Base-by-base conservation (phyloP, 2,888 invertebrate species). In the Willowsia nigromaculata region DNA sequence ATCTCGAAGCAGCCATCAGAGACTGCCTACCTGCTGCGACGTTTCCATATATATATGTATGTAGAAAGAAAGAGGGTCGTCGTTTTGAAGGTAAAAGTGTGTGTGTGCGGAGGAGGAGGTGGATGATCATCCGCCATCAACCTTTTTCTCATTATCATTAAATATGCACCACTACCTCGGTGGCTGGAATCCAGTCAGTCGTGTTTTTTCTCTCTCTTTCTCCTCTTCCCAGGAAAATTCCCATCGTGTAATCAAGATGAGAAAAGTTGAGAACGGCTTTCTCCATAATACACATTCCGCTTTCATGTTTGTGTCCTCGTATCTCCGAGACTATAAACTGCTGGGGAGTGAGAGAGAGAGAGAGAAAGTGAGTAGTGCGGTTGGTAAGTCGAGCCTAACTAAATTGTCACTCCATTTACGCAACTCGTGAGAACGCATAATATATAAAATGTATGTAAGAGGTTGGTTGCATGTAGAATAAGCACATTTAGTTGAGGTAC, bases 81-180 rank as follows among this genome's bases (percentile, higher is more conserved):
- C 1, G 59, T 13, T 6, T 6, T 50, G 59, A 22, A 4, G 56
- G 5, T 22, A 22, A 4, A 22, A 3, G 22, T 5, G 62, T 62
- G 15, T 27, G 65, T 65, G 65, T 65, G 68, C 18, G 59, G 25
- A 56, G 56, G 25, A 22, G 43, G 56, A 25, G 71, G 71, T 71
- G 71, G 71, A 53, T 78, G 76, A 78, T 78, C 50, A 78, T 78
- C 76, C 76, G 53, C 76, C 76, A 78, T 22, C 76, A 78, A 78
- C 76, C 76, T 78, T 78, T 78, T 78, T 78, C 76, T 78, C 76
- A 78, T 78, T 78, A 78, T 78, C 76, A 78, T 78, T 78, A 78
- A 78, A 78, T 78, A 78, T 78, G 76, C 76, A 78, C 76, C 76
- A 53, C 76, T 78, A 78, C 76, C 76, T 78, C 76, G 15, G 43